phyloP scores from a whole-genome alignment of 2,797 vertebrate genomes.

The Mus minutoides region DNA sequence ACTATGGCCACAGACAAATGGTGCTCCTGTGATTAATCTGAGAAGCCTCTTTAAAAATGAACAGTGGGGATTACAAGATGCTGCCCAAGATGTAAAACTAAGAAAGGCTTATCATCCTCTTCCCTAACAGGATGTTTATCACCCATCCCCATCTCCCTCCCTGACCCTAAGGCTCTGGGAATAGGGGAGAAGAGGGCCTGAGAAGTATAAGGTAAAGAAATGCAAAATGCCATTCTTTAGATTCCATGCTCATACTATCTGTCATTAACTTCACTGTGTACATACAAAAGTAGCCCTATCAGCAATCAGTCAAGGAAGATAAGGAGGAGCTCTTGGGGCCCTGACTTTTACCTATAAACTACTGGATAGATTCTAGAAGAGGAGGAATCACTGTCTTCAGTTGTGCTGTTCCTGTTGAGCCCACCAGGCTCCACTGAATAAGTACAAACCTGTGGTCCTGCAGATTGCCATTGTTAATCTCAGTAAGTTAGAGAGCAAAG shows the following conservation, averaged over 20 bases:
- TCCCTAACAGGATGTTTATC: neutral
- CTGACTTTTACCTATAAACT: neutral
- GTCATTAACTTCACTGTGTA: neutral
- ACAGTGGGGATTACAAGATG: neutral
- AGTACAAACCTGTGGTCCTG: neutral
- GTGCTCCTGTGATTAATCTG: neutral
- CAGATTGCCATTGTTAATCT: neutral
- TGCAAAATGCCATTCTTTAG: neutral
- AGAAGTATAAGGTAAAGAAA: no score
- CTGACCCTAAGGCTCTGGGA: neutral
- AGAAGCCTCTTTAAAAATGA: neutral
- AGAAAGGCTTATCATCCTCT: neutral
- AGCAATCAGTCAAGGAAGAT: neutral
- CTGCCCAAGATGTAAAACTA: neutral
- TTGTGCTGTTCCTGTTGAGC: neutral
- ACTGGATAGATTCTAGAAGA: neutral
- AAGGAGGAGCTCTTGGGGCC: neutral
- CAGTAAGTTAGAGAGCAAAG: neutral
- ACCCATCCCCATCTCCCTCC: neutral
- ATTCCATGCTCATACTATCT: neutral
- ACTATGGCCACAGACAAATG: neutral
- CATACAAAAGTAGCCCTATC: neutral
- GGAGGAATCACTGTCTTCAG: neutral
- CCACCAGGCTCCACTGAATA: no score
- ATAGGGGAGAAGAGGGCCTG: neutral